These are phyloP conservation scores for Drosophila fungiperda DNA, from an alignment of 2,888 invertebrate genomes.

Conservation along the genomic window DNA sequence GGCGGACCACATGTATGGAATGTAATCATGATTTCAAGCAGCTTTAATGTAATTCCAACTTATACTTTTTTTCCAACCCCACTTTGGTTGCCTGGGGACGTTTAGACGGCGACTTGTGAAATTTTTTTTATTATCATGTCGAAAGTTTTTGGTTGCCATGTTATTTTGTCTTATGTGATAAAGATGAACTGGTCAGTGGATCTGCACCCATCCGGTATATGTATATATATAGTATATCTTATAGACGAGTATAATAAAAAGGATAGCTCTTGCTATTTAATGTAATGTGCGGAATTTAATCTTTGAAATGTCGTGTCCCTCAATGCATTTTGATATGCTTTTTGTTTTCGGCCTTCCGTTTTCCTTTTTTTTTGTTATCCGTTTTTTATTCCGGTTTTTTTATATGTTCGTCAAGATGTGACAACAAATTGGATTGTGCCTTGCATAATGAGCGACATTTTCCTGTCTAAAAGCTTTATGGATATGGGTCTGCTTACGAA, in stretches of 20 bases:
- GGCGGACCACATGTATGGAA: conserved; percentile 52
- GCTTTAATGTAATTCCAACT: conserved; percentile 57
- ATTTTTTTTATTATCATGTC: conserved; percentile 75
- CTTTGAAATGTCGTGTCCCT: conserved; percentile 65
- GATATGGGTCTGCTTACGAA: conserved; percentile 21
- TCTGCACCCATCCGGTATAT: not conserved
- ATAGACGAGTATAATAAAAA: conserved; percentile 39
- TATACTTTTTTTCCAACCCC: not conserved
- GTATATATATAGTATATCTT: not conserved
- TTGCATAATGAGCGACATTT: conserved; percentile 71
- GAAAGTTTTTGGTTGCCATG: conserved; percentile 58
- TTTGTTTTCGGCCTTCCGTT: conserved; percentile 12
- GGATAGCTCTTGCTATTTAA: conserved; percentile 42
- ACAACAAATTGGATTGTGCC: conserved; percentile 74
- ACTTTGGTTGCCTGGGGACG: conserved; percentile 24
- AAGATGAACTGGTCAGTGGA: conserved; percentile 68
- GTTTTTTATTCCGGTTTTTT: conserved; percentile 2
- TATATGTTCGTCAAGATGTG: conserved; percentile 62
- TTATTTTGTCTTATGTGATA: conserved; percentile 55
- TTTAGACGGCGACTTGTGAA: conserved; percentile 37
- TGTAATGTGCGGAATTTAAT: conserved; percentile 72
- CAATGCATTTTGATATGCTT: conserved; percentile 55
- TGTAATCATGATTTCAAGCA: conserved; percentile 70
- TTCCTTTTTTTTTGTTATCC: conserved; percentile 6
- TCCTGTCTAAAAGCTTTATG: conserved; percentile 32